Evolutionary conservation across 1,140 invertebrate species (phyloP).

Genomic region (Bombus polaris): DNA sequence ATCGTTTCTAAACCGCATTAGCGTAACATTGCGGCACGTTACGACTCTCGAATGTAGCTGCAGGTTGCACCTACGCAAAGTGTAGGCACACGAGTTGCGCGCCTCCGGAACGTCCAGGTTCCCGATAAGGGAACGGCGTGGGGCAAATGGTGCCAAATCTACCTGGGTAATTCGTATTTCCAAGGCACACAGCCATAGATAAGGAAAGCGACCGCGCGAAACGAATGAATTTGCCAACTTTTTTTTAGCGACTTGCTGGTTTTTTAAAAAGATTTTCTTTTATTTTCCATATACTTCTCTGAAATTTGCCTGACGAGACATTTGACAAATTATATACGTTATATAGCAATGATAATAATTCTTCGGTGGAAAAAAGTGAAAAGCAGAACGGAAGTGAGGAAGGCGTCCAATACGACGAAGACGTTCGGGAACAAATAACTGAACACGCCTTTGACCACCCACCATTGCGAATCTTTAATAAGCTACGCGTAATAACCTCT

Average conservation of each 20-base stretch:
- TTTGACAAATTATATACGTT: too few species aligned
- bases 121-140: conserved; percentile 35
- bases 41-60: conserved; percentile 50
- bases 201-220: not conserved
- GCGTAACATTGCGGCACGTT: conserved; percentile 26
- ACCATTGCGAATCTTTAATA: conserved; percentile 8
- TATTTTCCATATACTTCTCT: too few species aligned
- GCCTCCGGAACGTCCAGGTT: conserved; percentile 14
- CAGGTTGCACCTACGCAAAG: conserved; percentile 49
- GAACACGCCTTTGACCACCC: conserved; percentile 43
- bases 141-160: conserved; percentile 18
- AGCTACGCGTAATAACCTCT: conserved; percentile 11
- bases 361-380: too few species aligned
- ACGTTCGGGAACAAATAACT: conserved; percentile 37
- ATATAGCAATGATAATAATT: too few species aligned
- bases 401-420: not conserved
- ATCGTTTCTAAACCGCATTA: not conserved
- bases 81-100: conserved; percentile 56
- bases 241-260: not conserved
- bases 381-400: conserved; percentile 38
- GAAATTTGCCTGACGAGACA: too few species aligned
- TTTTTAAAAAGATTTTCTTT: not conserved
- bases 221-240: too few species aligned
- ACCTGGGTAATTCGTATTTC: conserved; percentile 6
- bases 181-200: not conserved